phyloP scores from a whole-genome alignment of 2,113 vertebrate species.

The Ancistrus triradiatus region DNA sequence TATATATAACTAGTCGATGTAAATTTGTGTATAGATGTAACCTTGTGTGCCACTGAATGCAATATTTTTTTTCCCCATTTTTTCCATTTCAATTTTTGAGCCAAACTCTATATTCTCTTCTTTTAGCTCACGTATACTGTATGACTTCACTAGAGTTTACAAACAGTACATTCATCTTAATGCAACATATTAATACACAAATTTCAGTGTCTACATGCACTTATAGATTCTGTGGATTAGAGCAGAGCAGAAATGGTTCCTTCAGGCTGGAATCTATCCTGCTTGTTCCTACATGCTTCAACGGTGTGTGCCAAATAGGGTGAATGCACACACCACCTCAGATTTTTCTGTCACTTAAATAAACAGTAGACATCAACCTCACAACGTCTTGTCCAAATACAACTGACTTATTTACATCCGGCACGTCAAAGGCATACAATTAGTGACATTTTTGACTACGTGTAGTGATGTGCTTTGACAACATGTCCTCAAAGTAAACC shows the following conservation, averaged over 20 bases:
- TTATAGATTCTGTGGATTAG: background rate
- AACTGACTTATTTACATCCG: background rate
- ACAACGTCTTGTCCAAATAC: background rate
- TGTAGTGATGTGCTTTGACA: too few species aligned
- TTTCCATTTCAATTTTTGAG: too few species aligned
- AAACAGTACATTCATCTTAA: background rate
- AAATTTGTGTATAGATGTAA: too few species aligned
- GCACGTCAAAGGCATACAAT: background rate
- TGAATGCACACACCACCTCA: background rate
- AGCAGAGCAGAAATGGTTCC: background rate
- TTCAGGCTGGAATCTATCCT: conserved; percentile 14
- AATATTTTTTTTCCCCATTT: too few species aligned
- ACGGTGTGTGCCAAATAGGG: conserved; percentile 3
- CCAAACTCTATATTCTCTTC: too few species aligned
- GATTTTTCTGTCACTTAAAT: conserved; percentile 17
- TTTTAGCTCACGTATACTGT: background rate
- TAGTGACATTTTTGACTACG: background rate
- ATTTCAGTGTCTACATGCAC: background rate
- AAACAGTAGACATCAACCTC: conserved; percentile 2
- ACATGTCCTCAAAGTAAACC: too few species aligned
- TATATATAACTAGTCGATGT: too few species aligned
- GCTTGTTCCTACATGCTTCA: conserved; percentile 26
- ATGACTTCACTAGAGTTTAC: too few species aligned
- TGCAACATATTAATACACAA: background rate
- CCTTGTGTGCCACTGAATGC: too few species aligned